Base-by-base conservation (phyloP, 1,140 invertebrate species). In the Pantala flavescens region DNA sequence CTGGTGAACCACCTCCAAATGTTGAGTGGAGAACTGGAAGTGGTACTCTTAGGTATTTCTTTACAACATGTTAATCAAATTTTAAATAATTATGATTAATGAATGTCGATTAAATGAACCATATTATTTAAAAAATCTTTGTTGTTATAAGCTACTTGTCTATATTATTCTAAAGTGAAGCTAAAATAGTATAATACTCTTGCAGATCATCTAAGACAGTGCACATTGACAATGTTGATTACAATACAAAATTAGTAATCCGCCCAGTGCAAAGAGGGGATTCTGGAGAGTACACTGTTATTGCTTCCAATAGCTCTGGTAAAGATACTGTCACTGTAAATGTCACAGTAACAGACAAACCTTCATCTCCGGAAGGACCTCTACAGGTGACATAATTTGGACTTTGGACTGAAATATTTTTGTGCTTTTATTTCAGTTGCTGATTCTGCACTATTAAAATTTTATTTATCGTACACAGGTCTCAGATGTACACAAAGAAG, bases 341-440 rank as follows among this genome's bases (percentile, higher is more conserved):
- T 76, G 94, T 99, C 14, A 88, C 91, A 42, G 94, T 98, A 71
- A 94, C 91, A n/a, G 94, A 96, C 81, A 97, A 95, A 78, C 95
- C 96, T 0, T 84, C 85, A 7, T 85, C 90, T 73, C 96, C 95
- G 7, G 91, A 96, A 84, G 95, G 95, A 79, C 96, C 95, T 71
- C 82, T 98, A n/a, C 83, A 86, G 79, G 84, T 87, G 78, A 76
- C 21, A n/a, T 7, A 42, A 23, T 72, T n/a, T 73, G 63, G 24
- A n/a, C 23, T 75, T 24, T n/a, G n/a, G 55, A 74, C 70, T 71
- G 43, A 14, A 24, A 14, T 12, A 71, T 71, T 74, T 16, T 74
- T 16, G 16, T 23, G 19, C 7, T 14, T 55, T 23, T 73, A 19
- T 19, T 73, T 3, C 42, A 42, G 1, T 73, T 19, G 28, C 21